A percentile compares a stretch with the other conserved stretches of the same genome.
Conservation (phyloP, 1,140 invertebrate species). For the Cyrtorhinus lividipennis region DNA sequence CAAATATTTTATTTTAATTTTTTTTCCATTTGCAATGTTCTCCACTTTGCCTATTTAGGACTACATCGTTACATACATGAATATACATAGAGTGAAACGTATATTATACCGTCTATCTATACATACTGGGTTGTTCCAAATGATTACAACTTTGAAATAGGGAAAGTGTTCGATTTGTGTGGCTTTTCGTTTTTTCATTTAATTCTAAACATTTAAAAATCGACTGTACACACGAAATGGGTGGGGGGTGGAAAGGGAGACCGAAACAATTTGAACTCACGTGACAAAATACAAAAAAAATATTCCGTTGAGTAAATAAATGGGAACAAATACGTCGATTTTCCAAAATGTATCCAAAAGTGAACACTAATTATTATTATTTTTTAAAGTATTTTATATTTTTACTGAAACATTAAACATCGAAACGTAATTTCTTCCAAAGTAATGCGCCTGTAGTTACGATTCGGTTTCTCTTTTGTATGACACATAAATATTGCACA, state of each 20-base stretch:
- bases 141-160: slow-evolving; percentile 4
- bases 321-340: background rate
- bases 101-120: slow-evolving; percentile 19
- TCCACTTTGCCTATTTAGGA: slow-evolving; percentile 19
- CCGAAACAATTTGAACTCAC: background rate
- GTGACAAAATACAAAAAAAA: background rate
- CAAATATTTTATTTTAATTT: slow-evolving; percentile 20
- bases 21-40: slow-evolving; percentile 19
- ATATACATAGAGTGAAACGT: slow-evolving; percentile 22
- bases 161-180: background rate
- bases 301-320: background rate
- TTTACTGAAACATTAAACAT: no score
- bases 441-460: no score
- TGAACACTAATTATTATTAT: background rate
- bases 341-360: background rate
- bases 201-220: no score
- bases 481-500: no score
- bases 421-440: no score
- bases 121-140: slow-evolving; percentile 21
- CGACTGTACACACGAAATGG: slow-evolving; percentile 4
- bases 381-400: no score
- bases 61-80: slow-evolving; percentile 22
- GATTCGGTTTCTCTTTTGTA: no score
- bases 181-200: no score
- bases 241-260: background rate